Conservation (phyloP, 1,140 invertebrate genomes). For the Halesus radiatus region DNA sequence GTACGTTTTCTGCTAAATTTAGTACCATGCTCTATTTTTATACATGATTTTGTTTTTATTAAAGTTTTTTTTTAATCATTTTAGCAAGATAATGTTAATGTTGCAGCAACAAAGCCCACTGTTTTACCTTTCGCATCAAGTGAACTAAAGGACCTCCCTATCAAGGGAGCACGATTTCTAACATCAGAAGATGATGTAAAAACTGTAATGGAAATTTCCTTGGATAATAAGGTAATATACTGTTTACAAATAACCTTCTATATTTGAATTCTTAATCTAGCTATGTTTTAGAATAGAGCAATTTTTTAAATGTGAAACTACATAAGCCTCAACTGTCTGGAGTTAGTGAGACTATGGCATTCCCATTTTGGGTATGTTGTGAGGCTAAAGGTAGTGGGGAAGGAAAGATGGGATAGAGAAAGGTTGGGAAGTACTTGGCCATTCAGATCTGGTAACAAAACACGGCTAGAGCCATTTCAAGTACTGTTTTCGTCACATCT, state of each 20-base stretch:
- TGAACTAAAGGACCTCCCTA: background rate
- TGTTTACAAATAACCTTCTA: background rate
- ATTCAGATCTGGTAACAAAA: too few species aligned
- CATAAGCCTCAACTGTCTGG: too few species aligned
- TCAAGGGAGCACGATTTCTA: conserved; percentile 31
- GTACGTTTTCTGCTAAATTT: background rate
- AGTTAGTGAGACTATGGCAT: too few species aligned
- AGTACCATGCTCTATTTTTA: background rate
- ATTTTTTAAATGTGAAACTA: too few species aligned
- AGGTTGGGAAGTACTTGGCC: too few species aligned
- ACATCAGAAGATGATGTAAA: conserved; percentile 36
- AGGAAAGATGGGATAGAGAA: too few species aligned
- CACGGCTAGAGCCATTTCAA: too few species aligned
- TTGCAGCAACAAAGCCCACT: background rate
- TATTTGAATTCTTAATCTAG: too few species aligned
- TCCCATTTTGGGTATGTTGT: too few species aligned
- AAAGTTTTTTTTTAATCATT: background rate
- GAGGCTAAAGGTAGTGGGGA: too few species aligned
- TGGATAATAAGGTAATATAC: conserved; percentile 46
- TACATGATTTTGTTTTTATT: background rate
- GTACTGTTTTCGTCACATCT: too few species aligned
- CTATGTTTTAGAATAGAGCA: too few species aligned
- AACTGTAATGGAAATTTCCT: conserved; percentile 44
- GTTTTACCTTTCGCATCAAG: conserved; percentile 43
- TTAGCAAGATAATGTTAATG: conserved; percentile 10